Evolutionary conservation across 1,140 invertebrate species (phyloP), one percentile per base, ranked within the genome.

Genomic region (Calliopsis andreniformis): DNA sequence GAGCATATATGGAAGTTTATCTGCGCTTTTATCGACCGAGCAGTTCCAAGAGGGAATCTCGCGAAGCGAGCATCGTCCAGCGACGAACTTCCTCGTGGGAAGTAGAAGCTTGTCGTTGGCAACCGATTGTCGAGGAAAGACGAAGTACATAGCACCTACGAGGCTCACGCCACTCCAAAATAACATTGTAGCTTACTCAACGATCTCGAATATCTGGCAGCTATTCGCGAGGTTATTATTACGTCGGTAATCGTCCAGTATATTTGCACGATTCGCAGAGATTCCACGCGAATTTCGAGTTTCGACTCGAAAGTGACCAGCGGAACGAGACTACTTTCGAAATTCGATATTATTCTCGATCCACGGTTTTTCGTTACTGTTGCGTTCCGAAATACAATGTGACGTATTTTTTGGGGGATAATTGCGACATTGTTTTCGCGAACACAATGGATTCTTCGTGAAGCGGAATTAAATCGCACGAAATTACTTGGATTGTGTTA

Each of bases 161-260:
- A 28, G 7, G 1, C 2, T 10, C 1, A 16, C 25, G 39, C 43
- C 16, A 42, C 39, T 59, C 43, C 18, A n/a, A 68, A 68, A 76
- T 68, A 59, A 68, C 49, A 56, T 12, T 0, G 10, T 5, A 58
- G 39, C 20, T 58, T 35, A 18, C 42, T 39, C 18, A 42, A 68
- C 42, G 64, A 68, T 68, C 30, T 49, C 18, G 53, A 59, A 49
- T 49, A 14, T 68, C 43, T 68, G 72, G 42, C 72, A 59, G 23
- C 49, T 47, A 49, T 39, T 67, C 71, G 16, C 42, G 0, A 58
- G 42, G 63, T 76, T 68, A 76, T 68, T 76, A 51, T 76, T 76
- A 25, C 23, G 5, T 23, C 14, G 53, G 30, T 58, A 49, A 62
- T 70, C 56, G 58, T 12, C 28, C 23, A 23, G 25, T 28, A 23